phyloP scores from a whole-genome alignment of 92 coral and sea anemone genomes.

The Siderastrea siderea region DNA sequence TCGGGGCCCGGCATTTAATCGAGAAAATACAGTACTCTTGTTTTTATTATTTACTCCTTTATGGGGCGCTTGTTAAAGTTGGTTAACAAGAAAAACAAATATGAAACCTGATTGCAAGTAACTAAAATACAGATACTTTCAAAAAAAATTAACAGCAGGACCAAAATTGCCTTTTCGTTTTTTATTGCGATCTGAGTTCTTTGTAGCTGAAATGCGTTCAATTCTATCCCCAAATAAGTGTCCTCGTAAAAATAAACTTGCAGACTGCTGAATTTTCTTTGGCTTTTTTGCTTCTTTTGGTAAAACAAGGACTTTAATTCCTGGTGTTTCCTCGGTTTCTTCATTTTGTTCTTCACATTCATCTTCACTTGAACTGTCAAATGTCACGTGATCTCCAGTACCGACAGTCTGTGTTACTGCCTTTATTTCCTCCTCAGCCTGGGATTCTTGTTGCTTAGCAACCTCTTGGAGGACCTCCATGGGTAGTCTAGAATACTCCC shows the following conservation, averaged over 20 bases:
- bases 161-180: conserved; percentile 39
- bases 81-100: background rate
- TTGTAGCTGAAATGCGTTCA: conserved; percentile 74
- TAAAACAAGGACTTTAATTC: conserved; percentile 79
- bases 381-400: conserved; percentile 52
- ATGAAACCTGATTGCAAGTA: no score
- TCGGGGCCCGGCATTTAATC: no score
- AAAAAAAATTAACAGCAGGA: conserved; percentile 86
- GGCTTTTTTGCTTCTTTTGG: conserved; percentile 60
- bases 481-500: conserved; percentile 82
- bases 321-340: conserved; percentile 30
- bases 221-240: conserved; percentile 92
- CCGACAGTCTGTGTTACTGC: conserved; percentile 5
- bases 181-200: conserved; percentile 60
- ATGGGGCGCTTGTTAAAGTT: no score
- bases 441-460: conserved; percentile 73
- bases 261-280: conserved; percentile 77
- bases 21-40: no score
- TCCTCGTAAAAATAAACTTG: conserved; percentile 78
- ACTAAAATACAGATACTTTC: conserved; percentile 5
- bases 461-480: conserved; percentile 81
- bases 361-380: conserved; percentile 72
- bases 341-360: conserved; percentile 26
- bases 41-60: no score
- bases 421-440: conserved; percentile 20